These are phyloP conservation scores for Maniola jurtina DNA, from an alignment of 1,140 invertebrate species.

Conservation along the genomic window DNA sequence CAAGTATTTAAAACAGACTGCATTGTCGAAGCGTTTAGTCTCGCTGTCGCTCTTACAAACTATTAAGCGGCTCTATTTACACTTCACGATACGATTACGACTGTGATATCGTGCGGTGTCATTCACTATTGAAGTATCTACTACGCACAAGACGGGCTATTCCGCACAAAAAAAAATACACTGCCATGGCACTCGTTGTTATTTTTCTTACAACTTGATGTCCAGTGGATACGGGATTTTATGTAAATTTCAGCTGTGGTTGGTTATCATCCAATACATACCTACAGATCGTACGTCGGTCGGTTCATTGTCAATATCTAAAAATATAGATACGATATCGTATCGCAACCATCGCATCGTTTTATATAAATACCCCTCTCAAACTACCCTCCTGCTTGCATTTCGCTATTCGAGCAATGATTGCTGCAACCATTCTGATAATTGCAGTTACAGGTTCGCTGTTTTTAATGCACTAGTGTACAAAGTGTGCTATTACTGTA, in stretches of 20 bases:
- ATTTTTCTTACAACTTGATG: too few species aligned
- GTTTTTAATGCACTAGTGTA: constrained; percentile 27
- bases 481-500: not conserved
- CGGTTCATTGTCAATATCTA: too few species aligned
- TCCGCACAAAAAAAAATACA: too few species aligned
- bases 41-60: constrained; percentile 30
- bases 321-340: constrained; percentile 1
- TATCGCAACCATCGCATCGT: constrained; percentile 8
- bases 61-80: constrained; percentile 22
- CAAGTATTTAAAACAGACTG: constrained; percentile 26
- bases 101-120: not conserved
- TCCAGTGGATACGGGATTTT: too few species aligned
- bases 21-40: constrained; percentile 27
- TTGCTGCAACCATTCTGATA: constrained; percentile 34
- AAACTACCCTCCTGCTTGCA: constrained; percentile 14
- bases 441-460: constrained; percentile 27
- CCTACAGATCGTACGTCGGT: too few species aligned
- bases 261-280: too few species aligned
- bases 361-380: constrained; percentile 1
- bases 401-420: constrained; percentile 28
- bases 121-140: not conserved
- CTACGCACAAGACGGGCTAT: too few species aligned
- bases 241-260: too few species aligned
- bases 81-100: constrained; percentile 11
- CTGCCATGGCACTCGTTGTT: too few species aligned